Percentiles rank a stretch among this genome's conserved stretches.
phyloP scores from a whole-genome alignment of 2,888 invertebrate genomes.

The Stenichneumon culpator region DNA sequence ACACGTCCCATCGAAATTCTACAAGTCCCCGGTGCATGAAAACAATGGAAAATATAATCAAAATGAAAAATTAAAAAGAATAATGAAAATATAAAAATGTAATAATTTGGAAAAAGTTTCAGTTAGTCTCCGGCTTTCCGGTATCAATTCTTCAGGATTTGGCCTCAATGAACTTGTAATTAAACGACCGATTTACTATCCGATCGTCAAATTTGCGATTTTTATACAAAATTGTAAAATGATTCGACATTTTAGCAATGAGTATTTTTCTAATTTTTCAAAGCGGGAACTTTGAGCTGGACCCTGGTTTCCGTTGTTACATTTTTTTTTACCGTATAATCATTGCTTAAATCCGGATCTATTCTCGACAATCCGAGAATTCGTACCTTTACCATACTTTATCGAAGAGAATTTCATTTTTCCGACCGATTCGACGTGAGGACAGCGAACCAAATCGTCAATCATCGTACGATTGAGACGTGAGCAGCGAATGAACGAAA shows the following conservation, averaged over 20 bases:
- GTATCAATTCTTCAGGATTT: neutral
- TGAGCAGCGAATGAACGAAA: neutral
- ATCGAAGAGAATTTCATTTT: neutral
- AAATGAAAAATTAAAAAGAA: constrained; percentile 16
- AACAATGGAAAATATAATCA: neutral
- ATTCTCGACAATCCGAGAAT: neutral
- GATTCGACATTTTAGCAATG: neutral
- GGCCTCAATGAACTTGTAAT: neutral
- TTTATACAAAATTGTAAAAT: neutral
- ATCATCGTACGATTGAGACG: neutral
- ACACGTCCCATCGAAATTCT: neutral
- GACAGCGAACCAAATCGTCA: neutral
- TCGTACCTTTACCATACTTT: neutral
- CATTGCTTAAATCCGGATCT: neutral
- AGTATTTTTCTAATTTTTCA: too few relatives aligned
- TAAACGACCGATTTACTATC: neutral
- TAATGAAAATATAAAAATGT: constrained; percentile 28
- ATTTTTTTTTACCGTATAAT: neutral
- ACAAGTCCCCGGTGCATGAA: neutral
- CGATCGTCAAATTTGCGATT: neutral
- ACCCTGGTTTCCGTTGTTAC: neutral
- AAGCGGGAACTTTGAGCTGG: neutral
- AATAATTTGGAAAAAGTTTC: neutral
- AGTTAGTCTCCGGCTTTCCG: neutral
- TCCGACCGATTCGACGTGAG: neutral